Conservation (phyloP, 1,140 invertebrate species). For the Aricia agestis region DNA sequence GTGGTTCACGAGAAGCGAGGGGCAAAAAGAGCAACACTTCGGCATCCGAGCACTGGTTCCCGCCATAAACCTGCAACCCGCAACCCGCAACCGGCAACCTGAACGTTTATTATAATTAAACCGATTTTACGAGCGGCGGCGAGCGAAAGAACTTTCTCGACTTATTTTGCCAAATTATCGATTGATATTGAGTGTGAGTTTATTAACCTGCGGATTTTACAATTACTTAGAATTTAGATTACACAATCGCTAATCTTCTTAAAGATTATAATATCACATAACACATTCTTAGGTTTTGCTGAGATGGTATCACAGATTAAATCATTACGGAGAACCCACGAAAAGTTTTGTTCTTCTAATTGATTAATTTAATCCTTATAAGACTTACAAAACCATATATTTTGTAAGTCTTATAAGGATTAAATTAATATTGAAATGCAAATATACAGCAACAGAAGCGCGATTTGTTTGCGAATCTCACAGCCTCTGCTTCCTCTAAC, state of each 20-base stretch:
- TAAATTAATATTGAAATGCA: neutral
- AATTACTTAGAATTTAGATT: slow-evolving; percentile 1
- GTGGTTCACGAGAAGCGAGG: slow-evolving; percentile 24
- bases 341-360: too few species aligned
- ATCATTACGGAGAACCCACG: neutral
- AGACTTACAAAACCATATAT: too few species aligned
- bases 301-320: neutral
- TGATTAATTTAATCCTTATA: too few species aligned
- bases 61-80: slow-evolving; percentile 58
- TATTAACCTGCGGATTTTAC: neutral
- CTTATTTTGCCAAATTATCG: slow-evolving; percentile 10
- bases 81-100: slow-evolving; percentile 22
- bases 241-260: neutral
- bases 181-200: neutral
- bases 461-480: neutral
- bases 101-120: slow-evolving; percentile 67
- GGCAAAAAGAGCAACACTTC: slow-evolving; percentile 51
- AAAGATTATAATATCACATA: neutral
- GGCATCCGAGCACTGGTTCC: slow-evolving; percentile 49
- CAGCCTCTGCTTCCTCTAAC: neutral
- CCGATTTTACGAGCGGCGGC: slow-evolving; percentile 53
- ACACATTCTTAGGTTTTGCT: neutral
- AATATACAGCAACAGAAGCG: neutral
- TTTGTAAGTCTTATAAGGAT: too few species aligned
- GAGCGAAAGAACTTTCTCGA: slow-evolving; percentile 44